Evolutionary conservation across 1,140 invertebrate genomes (phyloP).

Genomic region (Ditylenchus dipsaci): DNA sequence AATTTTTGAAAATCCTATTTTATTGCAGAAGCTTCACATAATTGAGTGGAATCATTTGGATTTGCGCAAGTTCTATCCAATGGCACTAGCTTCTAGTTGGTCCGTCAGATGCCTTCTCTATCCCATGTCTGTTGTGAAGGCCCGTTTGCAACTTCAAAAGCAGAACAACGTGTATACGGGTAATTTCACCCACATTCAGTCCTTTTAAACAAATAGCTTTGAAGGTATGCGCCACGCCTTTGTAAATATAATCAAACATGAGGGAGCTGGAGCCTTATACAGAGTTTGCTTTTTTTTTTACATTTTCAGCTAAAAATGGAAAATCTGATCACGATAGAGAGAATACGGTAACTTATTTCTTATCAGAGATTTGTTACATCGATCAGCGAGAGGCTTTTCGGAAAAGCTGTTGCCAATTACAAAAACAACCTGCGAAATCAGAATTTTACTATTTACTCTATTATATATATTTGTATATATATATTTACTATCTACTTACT

Average conservation of each 20-base stretch:
- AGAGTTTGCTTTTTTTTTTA: too few species aligned
- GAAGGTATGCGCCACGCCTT: slow-evolving; percentile 82
- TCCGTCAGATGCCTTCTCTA: slow-evolving; percentile 82
- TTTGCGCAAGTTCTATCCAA: slow-evolving; percentile 77
- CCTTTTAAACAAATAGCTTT: slow-evolving; percentile 68
- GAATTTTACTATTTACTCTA: too few species aligned
- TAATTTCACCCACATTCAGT: slow-evolving; percentile 71
- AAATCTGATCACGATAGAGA: background rate
- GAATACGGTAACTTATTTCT: too few species aligned
- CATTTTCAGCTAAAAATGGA: background rate
- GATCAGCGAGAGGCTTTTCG: too few species aligned
- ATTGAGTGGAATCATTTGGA: slow-evolving; percentile 99
- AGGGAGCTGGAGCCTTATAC: slow-evolving; percentile 82
- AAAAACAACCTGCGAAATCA: too few species aligned
- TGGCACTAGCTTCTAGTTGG: slow-evolving; percentile 81
- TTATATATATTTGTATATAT: too few species aligned
- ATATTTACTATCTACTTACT: too few species aligned
- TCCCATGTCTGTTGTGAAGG: slow-evolving; percentile 92
- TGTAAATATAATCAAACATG: slow-evolving; percentile 77
- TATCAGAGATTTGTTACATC: too few species aligned
- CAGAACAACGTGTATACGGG: slow-evolving; percentile 56
- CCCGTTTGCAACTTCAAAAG: slow-evolving; percentile 73
- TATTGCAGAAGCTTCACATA: slow-evolving; percentile 44
- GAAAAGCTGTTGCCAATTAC: too few species aligned
- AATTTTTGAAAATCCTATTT: too few species aligned